Percentiles rank a stretch among this genome's conserved stretches.
phyloP scores from a whole-genome alignment of 2,113 vertebrate genomes.

The Eidolon helvum region DNA sequence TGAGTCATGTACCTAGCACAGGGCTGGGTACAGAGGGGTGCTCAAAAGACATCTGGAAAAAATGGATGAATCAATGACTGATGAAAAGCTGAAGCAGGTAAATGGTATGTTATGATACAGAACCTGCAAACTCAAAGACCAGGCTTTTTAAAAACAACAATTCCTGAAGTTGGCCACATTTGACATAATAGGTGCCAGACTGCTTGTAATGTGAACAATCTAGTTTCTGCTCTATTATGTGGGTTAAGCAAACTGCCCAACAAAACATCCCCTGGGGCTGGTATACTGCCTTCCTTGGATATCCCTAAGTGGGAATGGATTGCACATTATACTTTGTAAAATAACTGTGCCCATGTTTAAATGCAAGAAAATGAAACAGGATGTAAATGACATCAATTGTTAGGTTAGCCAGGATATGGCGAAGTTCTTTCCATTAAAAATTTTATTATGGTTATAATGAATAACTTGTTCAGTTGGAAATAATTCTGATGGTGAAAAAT shows the following conservation, averaged over 20 bases:
- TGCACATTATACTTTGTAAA: neutral
- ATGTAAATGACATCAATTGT: neutral
- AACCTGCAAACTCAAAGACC: neutral
- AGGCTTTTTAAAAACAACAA: neutral
- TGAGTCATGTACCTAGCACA: neutral
- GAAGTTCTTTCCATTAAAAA: neutral
- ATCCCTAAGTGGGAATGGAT: neutral
- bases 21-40: neutral
- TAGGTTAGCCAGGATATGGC: neutral
- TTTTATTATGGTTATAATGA: no score
- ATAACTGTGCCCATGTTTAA: neutral
- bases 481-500: neutral
- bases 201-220: neutral
- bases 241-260: neutral
- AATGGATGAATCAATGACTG: rapidly evolving
- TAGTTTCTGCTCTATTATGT: neutral
- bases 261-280: neutral
- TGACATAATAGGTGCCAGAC: neutral
- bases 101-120: rapidly evolving
- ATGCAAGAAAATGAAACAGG: neutral
- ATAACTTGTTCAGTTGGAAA: neutral
- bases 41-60: neutral
- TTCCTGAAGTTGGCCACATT: neutral
- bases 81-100: neutral
- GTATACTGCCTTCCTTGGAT: no score